These are phyloP conservation scores for Eristalis arbustorum DNA, from an alignment of 2,888 invertebrate genomes.

Conservation along the genomic window DNA sequence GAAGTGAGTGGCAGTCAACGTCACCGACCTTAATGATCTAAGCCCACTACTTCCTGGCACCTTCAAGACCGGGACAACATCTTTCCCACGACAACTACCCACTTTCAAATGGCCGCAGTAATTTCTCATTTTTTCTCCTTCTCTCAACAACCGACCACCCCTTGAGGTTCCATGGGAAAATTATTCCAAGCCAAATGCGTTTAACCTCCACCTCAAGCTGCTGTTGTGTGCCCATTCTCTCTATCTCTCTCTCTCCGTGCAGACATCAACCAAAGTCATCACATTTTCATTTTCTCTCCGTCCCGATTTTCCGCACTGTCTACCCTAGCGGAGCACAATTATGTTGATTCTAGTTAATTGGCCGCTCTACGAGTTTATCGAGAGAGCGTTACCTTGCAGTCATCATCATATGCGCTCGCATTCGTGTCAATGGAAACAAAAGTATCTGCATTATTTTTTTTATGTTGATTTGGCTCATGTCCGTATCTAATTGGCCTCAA, in stretches of 20 bases:
- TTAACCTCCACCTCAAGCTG: not conserved
- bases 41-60: not conserved
- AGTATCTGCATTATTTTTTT: not conserved
- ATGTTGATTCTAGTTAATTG: slow-evolving; percentile 7
- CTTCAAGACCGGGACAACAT: not conserved
- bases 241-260: not conserved
- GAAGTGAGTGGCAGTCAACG: not conserved
- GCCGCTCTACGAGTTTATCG: not conserved
- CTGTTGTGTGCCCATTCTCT: too few species aligned
- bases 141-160: not conserved
- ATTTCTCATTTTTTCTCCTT: not conserved
- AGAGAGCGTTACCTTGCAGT: not conserved
- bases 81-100: not conserved
- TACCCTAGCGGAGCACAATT: not conserved
- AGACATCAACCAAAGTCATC: not conserved
- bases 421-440: not conserved
- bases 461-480: not conserved
- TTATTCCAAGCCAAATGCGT: not conserved
- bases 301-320: not conserved
- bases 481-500: slow-evolving; percentile 15
- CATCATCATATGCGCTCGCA: not conserved
- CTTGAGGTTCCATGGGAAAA: not conserved
- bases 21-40: not conserved
- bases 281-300: not conserved
- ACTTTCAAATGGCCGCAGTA: not conserved